phyloP scores from a whole-genome alignment of 2,113 vertebrate genomes.

The Macaca mulatta region DNA sequence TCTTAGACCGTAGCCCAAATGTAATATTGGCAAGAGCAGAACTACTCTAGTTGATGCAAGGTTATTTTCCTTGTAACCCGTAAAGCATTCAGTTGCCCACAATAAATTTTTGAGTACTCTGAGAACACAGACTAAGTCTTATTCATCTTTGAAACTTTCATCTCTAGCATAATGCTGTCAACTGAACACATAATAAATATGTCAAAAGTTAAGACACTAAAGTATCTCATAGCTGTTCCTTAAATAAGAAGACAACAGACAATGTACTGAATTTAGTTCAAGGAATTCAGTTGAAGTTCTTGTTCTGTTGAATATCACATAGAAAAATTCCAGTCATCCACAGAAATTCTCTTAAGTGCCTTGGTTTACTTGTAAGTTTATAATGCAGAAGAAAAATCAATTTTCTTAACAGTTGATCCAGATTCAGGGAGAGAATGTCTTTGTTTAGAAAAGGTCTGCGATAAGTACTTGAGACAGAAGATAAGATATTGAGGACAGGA shows the following conservation, averaged over 20 bases:
- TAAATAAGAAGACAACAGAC: neutral
- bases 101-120: slow-evolving; percentile 32
- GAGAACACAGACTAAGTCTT: neutral
- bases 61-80: neutral
- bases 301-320: neutral
- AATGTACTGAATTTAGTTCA: neutral
- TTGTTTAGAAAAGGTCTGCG: slow-evolving; percentile 26
- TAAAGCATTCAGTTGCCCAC: neutral
- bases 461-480: neutral
- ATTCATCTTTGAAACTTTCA: slow-evolving; percentile 43
- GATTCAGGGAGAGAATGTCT: neutral
- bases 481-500: neutral
- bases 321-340: neutral
- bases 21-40: neutral
- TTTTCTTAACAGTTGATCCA: neutral
- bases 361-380: neutral
- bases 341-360: neutral
- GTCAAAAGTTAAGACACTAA: neutral
- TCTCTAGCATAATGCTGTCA: neutral
- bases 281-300: neutral
- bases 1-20: neutral
- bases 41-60: neutral
- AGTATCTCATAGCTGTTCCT: neutral
- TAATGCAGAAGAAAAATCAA: neutral
- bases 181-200: slow-evolving; percentile 6